Conservation (phyloP, 2,113 vertebrate genomes). For the Daboia siamensis region DNA sequence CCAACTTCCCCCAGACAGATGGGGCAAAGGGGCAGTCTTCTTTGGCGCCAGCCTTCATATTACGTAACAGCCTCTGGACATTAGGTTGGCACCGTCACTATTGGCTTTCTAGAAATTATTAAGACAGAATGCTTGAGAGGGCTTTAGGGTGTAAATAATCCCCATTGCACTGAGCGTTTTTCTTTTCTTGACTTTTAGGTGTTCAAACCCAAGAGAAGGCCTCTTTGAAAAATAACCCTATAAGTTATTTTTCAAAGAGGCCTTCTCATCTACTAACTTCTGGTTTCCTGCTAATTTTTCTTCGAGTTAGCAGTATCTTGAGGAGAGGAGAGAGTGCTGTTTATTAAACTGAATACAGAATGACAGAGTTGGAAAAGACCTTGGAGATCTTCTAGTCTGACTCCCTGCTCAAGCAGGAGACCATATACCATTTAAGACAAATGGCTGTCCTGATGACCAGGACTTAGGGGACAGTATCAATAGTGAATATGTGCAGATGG, state of each 20-base stretch:
- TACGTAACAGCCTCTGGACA: neutral
- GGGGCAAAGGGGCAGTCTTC: neutral
- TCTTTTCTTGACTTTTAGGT: neutral
- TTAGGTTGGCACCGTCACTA: neutral
- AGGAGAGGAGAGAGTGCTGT: neutral
- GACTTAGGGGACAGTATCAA: too few species aligned
- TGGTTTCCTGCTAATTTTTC: neutral
- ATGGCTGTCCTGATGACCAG: too few species aligned
- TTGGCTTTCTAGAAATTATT: neutral
- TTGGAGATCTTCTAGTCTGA: neutral
- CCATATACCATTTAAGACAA: neutral
- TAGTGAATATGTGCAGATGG: too few species aligned
- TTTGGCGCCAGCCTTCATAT: neutral
- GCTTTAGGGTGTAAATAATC: neutral
- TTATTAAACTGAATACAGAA: neutral
- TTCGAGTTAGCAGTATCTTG: neutral
- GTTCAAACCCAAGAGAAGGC: neutral
- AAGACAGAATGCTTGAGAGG: neutral
- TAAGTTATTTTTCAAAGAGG: neutral
- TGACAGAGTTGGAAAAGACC: neutral
- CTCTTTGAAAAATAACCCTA: neutral
- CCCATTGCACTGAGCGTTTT: neutral
- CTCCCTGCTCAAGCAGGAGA: neutral
- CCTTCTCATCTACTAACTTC: neutral
- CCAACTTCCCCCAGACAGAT: neutral